Conservation (phyloP, 2,797 vertebrate genomes). For the Pelodytes ibericus region DNA sequence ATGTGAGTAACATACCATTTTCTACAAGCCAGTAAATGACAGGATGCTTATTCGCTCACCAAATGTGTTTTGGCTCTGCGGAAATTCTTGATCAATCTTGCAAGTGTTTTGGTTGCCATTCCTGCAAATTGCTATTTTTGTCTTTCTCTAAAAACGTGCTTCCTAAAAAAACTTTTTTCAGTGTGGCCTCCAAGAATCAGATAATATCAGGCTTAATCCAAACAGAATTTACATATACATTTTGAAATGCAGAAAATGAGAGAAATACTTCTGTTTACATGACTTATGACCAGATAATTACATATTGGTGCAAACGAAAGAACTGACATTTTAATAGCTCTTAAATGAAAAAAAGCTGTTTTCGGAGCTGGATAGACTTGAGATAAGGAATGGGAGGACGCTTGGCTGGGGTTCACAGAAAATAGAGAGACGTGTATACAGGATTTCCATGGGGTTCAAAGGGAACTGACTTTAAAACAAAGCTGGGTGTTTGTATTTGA, state of each 20-base stretch:
- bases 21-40: neutral
- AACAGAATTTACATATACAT: neutral
- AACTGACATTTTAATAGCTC: conserved; percentile 70
- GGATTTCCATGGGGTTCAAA: conserved; percentile 60
- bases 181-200: neutral
- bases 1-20: too few species aligned
- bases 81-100: too few species aligned
- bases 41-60: neutral
- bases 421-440: conserved; percentile 58
- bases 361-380: conserved; percentile 57
- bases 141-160: too few species aligned
- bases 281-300: conserved; percentile 67
- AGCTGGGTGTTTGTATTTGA: conserved; percentile 1
- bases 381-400: conserved; percentile 67
- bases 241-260: conserved; percentile 51
- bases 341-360: conserved; percentile 68
- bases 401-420: conserved; percentile 69
- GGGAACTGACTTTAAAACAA: conserved; percentile 61
- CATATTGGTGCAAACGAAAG: conserved; percentile 66
- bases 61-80: conserved; percentile 1
- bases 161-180: too few species aligned
- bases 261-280: conserved; percentile 55
- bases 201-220: neutral
- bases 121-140: too few species aligned
- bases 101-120: too few species aligned